A percentile compares a stretch with the other conserved stretches of the same genome.
phyloP scores from a whole-genome alignment of 1,140 invertebrate genomes.

The Bombus ignitus region DNA sequence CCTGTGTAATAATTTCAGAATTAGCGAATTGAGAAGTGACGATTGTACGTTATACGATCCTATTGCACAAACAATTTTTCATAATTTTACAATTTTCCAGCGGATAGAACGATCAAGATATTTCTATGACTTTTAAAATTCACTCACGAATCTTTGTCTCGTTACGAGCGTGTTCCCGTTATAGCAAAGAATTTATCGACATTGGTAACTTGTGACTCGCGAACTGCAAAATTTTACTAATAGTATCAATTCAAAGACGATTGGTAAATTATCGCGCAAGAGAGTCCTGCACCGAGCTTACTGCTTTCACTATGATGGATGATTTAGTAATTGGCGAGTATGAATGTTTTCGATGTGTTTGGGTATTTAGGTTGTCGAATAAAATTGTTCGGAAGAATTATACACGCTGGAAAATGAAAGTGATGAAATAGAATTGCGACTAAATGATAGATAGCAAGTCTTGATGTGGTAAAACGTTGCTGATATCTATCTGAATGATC shows the following conservation, averaged over 20 bases:
- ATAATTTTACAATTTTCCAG: not conserved
- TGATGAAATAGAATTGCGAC: not conserved
- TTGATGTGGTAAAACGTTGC: not conserved
- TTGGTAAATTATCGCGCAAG: not conserved
- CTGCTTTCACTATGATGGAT: not conserved
- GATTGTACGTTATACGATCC: not conserved
- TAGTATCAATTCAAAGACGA: not conserved
- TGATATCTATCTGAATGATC: constrained; percentile 1
- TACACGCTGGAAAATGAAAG: too few relatives aligned
- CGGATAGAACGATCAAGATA: too few relatives aligned
- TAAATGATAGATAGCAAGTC: not conserved
- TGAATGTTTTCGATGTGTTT: too few relatives aligned
- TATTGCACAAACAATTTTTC: not conserved
- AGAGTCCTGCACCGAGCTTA: not conserved
- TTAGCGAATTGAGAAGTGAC: not conserved
- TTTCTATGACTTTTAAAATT: not conserved
- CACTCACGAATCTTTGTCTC: not conserved
- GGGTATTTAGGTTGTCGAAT: not conserved
- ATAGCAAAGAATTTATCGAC: too few relatives aligned
- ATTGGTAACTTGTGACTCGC: too few relatives aligned
- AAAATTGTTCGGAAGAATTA: not conserved
- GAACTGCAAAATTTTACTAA: not conserved
- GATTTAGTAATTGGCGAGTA: not conserved
- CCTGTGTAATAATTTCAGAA: not conserved
- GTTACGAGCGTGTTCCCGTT: too few relatives aligned